Conservation (phyloP, 2,113 vertebrate species). For the Mirza zaza region DNA sequence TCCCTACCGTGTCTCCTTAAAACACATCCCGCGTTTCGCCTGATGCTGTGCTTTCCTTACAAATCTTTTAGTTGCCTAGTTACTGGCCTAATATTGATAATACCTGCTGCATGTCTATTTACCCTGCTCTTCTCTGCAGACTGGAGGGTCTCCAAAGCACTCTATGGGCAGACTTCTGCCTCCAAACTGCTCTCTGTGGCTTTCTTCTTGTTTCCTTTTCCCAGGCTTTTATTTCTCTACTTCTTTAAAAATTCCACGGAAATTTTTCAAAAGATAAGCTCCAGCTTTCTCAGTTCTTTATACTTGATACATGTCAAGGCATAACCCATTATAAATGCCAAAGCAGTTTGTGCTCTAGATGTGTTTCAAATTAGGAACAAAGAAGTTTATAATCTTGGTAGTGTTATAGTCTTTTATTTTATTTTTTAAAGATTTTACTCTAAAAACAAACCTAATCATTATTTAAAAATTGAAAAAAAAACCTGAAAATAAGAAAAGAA, state of each 20-base stretch:
- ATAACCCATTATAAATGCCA: background rate
- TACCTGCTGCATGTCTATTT: constrained; percentile 67
- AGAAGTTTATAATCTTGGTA: background rate
- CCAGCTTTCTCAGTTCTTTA: background rate
- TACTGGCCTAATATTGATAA: constrained; percentile 79
- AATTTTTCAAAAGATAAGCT: background rate
- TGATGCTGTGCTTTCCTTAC: constrained; percentile 68
- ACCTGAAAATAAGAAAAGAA: background rate
- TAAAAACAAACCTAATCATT: background rate
- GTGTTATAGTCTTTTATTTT: background rate
- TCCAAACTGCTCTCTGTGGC: background rate
- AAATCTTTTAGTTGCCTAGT: constrained; percentile 82
- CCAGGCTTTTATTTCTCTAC: background rate
- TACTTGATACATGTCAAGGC: background rate
- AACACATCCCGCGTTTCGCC: constrained; percentile 58
- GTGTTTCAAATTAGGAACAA: background rate
- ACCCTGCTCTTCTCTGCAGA: background rate
- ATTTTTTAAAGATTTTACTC: background rate
- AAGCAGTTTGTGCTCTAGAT: background rate
- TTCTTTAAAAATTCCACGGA: background rate
- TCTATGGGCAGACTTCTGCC: background rate
- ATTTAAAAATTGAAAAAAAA: background rate
- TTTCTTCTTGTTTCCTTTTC: background rate
- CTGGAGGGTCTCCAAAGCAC: background rate
- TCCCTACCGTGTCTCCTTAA: constrained; percentile 60